These are phyloP conservation scores for Dorcus parallelipipedus DNA, from an alignment of 2,888 invertebrate genomes.

Conservation along the genomic window DNA sequence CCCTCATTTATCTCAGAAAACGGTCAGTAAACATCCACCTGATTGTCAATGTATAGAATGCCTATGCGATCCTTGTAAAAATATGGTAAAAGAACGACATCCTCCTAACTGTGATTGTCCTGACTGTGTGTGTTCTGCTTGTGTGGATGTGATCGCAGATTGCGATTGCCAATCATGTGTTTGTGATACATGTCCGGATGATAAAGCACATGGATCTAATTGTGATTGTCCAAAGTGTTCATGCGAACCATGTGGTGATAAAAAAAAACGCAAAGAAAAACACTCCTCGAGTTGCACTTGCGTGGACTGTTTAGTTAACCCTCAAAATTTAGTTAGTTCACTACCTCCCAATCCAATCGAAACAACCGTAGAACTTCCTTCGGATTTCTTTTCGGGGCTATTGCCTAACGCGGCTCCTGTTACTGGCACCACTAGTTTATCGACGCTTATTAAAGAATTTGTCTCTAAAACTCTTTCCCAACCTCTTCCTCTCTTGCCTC, in stretches of 20 bases:
- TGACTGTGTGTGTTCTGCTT: conserved; percentile 16
- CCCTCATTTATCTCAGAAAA: neutral
- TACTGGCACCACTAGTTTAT: no score
- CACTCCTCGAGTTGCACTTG: neutral
- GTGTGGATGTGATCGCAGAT: conserved; percentile 1
- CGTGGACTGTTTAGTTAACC: neutral
- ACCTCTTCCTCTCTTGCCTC: no score
- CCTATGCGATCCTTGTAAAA: conserved; percentile 14
- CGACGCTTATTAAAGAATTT: no score
- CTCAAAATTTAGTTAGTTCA: no score
- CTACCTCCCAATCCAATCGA: no score
- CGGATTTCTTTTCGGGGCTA: no score
- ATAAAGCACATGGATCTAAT: neutral
- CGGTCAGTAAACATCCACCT: conserved; percentile 10
- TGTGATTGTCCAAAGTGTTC: conserved; percentile 12
- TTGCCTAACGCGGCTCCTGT: no score
- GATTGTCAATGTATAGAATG: conserved; percentile 18
- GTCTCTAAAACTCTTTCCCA: no score
- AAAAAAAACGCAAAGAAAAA: neutral
- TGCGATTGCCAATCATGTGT: neutral
- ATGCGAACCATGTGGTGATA: conserved; percentile 7
- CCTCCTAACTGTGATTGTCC: conserved; percentile 12
- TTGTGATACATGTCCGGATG: neutral
- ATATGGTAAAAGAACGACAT: conserved; percentile 9
- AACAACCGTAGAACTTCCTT: no score